These are phyloP conservation scores for Heliothis subflexa DNA, from an alignment of 1,140 invertebrate species.

Conservation along the genomic window DNA sequence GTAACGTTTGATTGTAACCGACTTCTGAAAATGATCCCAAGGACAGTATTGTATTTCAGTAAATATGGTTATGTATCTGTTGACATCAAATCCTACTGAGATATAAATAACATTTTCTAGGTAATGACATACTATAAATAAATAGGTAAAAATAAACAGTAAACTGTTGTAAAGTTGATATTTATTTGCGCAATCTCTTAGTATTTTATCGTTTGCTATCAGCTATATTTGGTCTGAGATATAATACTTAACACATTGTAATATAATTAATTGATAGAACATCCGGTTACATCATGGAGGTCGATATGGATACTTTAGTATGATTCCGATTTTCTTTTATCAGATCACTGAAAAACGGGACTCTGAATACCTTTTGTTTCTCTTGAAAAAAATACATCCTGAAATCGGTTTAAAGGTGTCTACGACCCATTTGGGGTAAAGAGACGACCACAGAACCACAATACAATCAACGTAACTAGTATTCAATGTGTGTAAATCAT, in stretches of 20 bases:
- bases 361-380: too few relatives aligned
- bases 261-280: too few relatives aligned
- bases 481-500: background rate
- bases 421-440: too few relatives aligned
- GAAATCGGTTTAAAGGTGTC: too few relatives aligned
- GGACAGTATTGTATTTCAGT: background rate
- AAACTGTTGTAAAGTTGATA: background rate
- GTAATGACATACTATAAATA: background rate
- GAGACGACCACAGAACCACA: background rate
- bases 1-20: slow-evolving; percentile 21
- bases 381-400: too few relatives aligned
- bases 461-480: background rate
- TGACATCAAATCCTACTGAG: background rate
- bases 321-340: too few relatives aligned
- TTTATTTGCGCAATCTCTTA: background rate
- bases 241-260: too few relatives aligned
- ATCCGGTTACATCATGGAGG: too few relatives aligned
- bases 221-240: too few relatives aligned
- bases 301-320: too few relatives aligned
- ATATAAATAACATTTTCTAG: slow-evolving; percentile 1
- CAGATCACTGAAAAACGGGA: too few relatives aligned
- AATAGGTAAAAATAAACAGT: background rate
- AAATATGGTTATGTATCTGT: background rate
- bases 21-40: slow-evolving; percentile 31
- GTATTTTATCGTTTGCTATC: too few relatives aligned